Percentiles rank a stretch among this genome's conserved stretches.
Conservation (phyloP, 2,797 vertebrate species). For the Lithobates pipiens region DNA sequence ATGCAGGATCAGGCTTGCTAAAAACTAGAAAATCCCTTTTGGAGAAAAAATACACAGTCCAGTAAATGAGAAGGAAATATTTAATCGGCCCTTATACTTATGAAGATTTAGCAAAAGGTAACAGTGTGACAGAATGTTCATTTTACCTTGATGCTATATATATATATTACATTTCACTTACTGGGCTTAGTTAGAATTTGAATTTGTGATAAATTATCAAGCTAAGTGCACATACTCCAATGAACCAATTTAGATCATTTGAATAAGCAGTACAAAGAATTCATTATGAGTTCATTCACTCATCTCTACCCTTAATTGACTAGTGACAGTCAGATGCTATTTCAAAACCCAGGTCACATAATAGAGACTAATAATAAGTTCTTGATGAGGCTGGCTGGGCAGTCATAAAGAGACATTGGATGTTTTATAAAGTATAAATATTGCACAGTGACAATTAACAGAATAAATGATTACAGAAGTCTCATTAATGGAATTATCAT, state of each 20-base stretch:
- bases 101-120: background rate
- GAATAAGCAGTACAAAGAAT: constrained; percentile 36
- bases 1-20: too few species aligned
- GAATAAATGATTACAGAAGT: background rate
- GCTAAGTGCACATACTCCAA: background rate
- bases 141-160: background rate
- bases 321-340: background rate
- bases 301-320: constrained; percentile 29
- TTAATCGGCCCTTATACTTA: background rate
- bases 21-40: too few species aligned
- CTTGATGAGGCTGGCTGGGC: constrained; percentile 24
- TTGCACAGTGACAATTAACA: background rate
- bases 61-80: background rate
- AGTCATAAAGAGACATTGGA: background rate
- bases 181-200: background rate
- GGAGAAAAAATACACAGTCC: too few species aligned
- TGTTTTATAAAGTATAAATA: constrained; percentile 4
- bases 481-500: background rate
- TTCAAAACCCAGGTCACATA: constrained; percentile 4
- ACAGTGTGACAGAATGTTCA: background rate
- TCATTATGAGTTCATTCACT: constrained; percentile 2
- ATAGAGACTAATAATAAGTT: constrained; percentile 29
- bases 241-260: constrained; percentile 32
- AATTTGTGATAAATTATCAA: constrained; percentile 6
- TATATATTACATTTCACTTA: background rate